Percentiles rank a stretch among this genome's conserved stretches.
phyloP scores from a whole-genome alignment of 2,113 vertebrate species.

The Galeopterus variegatus region DNA sequence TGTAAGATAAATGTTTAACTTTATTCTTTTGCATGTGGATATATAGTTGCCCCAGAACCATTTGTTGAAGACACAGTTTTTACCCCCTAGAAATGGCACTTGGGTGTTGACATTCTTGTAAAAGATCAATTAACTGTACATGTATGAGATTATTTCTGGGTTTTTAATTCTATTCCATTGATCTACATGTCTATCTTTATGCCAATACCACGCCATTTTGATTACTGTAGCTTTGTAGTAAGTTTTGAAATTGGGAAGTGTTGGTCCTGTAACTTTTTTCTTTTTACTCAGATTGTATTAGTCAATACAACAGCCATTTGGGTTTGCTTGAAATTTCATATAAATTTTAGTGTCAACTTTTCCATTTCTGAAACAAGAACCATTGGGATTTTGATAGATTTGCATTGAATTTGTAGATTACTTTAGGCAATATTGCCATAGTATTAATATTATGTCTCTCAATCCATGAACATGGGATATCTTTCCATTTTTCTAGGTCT shows the following conservation, averaged over 20 bases:
- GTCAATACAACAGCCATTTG: background rate
- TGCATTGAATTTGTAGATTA: background rate
- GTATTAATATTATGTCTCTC: background rate
- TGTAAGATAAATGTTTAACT: background rate
- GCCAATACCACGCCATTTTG: background rate
- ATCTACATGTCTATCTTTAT: background rate
- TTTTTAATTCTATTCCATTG: background rate
- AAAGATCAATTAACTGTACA: background rate
- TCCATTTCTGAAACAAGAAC: background rate
- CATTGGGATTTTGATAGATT: background rate
- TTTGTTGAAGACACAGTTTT: background rate
- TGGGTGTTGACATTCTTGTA: background rate
- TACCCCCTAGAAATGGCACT: background rate
- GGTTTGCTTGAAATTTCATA: background rate
- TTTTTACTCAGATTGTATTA: background rate
- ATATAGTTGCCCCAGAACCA: background rate
- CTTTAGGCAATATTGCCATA: background rate
- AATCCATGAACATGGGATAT: background rate
- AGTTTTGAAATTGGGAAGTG: background rate
- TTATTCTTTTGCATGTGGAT: background rate
- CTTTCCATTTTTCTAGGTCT: slow-evolving; percentile 23
- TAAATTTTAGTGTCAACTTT: background rate
- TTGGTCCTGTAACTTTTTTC: background rate
- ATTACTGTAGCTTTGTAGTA: background rate
- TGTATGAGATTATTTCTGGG: background rate